Evolutionary conservation across 2,888 invertebrate genomes (phyloP), one percentile per base, ranked within the genome.

Genomic region (Cyaniris semiargus): DNA sequence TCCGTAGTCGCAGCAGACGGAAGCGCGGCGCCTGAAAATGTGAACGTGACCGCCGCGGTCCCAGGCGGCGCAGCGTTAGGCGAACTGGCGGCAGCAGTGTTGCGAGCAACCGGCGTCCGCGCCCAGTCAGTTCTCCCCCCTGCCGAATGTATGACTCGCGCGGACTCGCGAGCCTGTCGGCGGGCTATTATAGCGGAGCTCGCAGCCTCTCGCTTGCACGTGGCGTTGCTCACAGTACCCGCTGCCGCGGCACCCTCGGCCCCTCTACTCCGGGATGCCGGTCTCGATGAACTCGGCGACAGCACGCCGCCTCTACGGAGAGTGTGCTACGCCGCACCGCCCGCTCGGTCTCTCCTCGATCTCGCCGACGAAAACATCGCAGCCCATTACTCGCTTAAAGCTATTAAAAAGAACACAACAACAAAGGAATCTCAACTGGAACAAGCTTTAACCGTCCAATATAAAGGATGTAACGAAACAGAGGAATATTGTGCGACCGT

Each of bases 241-340:
- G 81, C 88, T 1, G 83, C 86, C 56, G 83, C 79, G 78, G 82
- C 85, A 76, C 85, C 84, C 15, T 78, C 81, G 48, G 80, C 83
- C 7, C 83, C 83, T 77, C 79, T 79, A 48, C 86, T 90, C 80
- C 87, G 88, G 66, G 90, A 90, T 80, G 83, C 82, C 66, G 89
- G 89, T 4, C 84, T 92, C 3, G 87, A 86, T 80, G 88, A 87
- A 80, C 82, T 89, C 15, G 89, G 89, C 5, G 89, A 89, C 81
- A 87, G 86, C 48, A 82, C 85, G 76, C 86, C 88, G 74, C 84
- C 88, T 3, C 77, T 84, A 78, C 87, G 87, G 77, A 87, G 90
- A 77, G 81, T 85, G 58, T 91, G 91, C 83, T 80, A 84, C 78
- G 85, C 83, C 48, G 78, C 82, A 7, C 80, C 83, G 31, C 78